Conservation (phyloP, 2,797 vertebrate species). For the Oreochromis mossambicus region DNA sequence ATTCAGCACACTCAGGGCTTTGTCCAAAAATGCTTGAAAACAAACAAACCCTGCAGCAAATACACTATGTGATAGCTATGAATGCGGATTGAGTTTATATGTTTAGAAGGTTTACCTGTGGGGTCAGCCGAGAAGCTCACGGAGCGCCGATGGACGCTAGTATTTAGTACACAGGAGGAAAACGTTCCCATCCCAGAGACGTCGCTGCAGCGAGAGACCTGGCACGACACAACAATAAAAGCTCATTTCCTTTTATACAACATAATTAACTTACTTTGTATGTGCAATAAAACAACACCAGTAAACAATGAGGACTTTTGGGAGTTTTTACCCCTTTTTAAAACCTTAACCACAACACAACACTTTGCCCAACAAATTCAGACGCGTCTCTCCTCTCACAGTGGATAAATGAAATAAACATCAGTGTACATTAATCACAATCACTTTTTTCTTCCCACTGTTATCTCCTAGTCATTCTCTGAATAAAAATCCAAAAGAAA, state of each 20-base stretch:
- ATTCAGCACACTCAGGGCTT: not conserved
- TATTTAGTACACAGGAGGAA: slow-evolving; percentile 1
- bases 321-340: not conserved
- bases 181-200: slow-evolving; percentile 41
- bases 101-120: slow-evolving; percentile 29
- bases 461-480: slow-evolving; percentile 28
- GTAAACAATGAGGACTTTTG: fast-evolving
- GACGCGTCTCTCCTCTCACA: not conserved
- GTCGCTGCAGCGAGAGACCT: slow-evolving; percentile 59
- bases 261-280: not conserved
- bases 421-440: not conserved
- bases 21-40: not conserved
- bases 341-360: not conserved
- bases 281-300: not conserved
- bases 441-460: not conserved
- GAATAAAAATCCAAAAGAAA: not conserved
- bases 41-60: not conserved
- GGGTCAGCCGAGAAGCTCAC: slow-evolving; percentile 26
- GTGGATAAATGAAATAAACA: not conserved
- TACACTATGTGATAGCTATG: not conserved
- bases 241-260: not conserved
- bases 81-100: not conserved
- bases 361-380: not conserved
- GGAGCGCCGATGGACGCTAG: slow-evolving; percentile 5
- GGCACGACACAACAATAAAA: not conserved